These are phyloP conservation scores for Parotocinclus haroldoi DNA, from an alignment of 2,797 vertebrate species.

Conservation along the genomic window DNA sequence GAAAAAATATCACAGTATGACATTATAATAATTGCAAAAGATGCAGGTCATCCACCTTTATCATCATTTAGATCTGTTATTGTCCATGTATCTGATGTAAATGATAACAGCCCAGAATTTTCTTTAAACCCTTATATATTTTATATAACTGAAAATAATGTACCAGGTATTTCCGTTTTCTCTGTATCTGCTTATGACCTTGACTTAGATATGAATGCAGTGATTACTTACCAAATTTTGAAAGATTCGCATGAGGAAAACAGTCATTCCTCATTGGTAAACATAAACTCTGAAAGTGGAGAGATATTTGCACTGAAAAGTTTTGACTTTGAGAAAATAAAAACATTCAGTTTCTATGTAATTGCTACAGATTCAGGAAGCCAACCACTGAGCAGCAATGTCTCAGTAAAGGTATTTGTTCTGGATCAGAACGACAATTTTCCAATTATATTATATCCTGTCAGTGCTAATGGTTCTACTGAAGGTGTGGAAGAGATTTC, in stretches of 20 bases:
- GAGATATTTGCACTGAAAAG: conserved; percentile 50
- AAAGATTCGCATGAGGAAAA: conserved; percentile 7
- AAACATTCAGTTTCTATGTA: conserved; percentile 33
- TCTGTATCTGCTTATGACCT: conserved; percentile 54
- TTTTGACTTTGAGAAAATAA: conserved; percentile 55
- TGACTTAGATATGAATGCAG: conserved; percentile 50
- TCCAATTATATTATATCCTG: conserved; percentile 53
- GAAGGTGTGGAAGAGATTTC: conserved; percentile 38
- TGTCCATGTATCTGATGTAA: conserved; percentile 66
- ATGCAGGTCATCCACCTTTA: conserved; percentile 62
- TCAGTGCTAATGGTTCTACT: conserved; percentile 44
- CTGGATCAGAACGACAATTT: conserved; percentile 57
- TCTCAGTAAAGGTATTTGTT: no score
- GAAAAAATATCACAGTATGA: conserved; percentile 61
- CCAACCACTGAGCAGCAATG: no score
- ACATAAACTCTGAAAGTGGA: conserved; percentile 53
- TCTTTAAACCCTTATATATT: conserved; percentile 55
- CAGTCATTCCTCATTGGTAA: conserved; percentile 37
- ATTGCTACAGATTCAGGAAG: no score
- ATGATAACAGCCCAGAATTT: conserved; percentile 67
- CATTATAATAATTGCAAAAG: conserved; percentile 63
- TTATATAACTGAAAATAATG: conserved; percentile 70
- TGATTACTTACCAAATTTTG: conserved; percentile 46
- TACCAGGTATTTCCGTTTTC: conserved; percentile 50
- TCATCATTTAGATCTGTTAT: conserved; percentile 53